Evolutionary conservation across 1,140 invertebrate species (phyloP).

Genomic region (Palaemon carinicauda): DNA sequence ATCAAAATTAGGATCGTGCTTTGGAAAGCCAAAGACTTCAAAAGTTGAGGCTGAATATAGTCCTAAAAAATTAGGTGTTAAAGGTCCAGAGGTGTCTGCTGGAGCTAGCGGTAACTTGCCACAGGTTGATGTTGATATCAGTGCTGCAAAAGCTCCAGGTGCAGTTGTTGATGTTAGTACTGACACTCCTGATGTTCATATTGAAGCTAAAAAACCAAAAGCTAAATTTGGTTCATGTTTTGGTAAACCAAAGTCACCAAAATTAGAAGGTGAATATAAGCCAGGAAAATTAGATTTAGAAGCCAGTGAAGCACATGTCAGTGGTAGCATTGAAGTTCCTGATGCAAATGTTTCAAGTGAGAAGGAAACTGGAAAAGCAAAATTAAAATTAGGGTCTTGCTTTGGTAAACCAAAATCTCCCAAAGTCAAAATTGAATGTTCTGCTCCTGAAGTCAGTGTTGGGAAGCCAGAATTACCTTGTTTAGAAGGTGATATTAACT

Average conservation of each 20-base stretch:
- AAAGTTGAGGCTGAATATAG: constrained; percentile 20
- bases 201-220: too few relatives aligned
- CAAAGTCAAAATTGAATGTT: background rate
- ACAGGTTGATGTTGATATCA: background rate
- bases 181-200: too few relatives aligned
- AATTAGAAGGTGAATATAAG: too few relatives aligned
- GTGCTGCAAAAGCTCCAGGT: too few relatives aligned
- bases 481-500: background rate
- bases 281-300: too few relatives aligned
- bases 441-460: constrained; percentile 12
- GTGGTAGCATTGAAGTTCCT: background rate
- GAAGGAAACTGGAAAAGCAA: background rate
- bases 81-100: too few relatives aligned
- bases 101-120: too few relatives aligned
- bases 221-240: too few relatives aligned
- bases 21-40: constrained; percentile 20
- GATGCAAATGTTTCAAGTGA: background rate
- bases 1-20: constrained; percentile 15
- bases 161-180: too few relatives aligned
- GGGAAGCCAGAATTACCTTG: background rate
- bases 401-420: constrained; percentile 16
- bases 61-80: background rate
- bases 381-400: background rate
- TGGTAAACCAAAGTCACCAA: too few relatives aligned
- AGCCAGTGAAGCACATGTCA: background rate